A percentile compares a stretch with the other conserved stretches of the same genome.
Evolutionary conservation across 2,113 vertebrate genomes (phyloP).

Genomic region (rat (Rattus norvegicus)): DNA sequence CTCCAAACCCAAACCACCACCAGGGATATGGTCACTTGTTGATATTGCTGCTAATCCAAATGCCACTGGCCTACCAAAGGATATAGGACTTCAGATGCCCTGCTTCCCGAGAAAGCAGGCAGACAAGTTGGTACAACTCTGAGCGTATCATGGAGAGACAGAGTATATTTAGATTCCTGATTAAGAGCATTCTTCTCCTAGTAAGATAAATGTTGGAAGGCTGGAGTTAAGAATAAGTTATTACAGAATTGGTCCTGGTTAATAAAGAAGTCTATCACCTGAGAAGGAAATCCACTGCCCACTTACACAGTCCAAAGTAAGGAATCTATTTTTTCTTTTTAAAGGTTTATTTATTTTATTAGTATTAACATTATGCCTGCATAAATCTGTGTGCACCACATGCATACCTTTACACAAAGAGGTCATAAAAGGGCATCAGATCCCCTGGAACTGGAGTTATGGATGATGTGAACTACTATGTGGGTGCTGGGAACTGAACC

Average conservation of each 20-base stretch:
- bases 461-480: not conserved
- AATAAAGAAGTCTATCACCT: not conserved
- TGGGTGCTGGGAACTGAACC: not conserved
- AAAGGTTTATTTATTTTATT: not conserved
- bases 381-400: not conserved
- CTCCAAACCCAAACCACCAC: not conserved
- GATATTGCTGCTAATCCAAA: not conserved
- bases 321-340: not conserved
- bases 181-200: not conserved
- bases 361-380: not conserved
- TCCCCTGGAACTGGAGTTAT: not conserved
- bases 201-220: constrained; percentile 8
- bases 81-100: not conserved
- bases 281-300: not conserved
- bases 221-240: not conserved
- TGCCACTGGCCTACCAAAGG: not conserved
- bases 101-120: not conserved
- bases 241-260: not conserved
- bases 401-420: not conserved
- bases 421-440: not conserved
- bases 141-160: not conserved
- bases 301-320: not conserved
- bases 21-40: not conserved
- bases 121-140: not conserved
- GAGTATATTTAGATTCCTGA: not conserved